Base-by-base conservation (phyloP, 2,888 invertebrate species). In the Amblyteles armatorius region DNA sequence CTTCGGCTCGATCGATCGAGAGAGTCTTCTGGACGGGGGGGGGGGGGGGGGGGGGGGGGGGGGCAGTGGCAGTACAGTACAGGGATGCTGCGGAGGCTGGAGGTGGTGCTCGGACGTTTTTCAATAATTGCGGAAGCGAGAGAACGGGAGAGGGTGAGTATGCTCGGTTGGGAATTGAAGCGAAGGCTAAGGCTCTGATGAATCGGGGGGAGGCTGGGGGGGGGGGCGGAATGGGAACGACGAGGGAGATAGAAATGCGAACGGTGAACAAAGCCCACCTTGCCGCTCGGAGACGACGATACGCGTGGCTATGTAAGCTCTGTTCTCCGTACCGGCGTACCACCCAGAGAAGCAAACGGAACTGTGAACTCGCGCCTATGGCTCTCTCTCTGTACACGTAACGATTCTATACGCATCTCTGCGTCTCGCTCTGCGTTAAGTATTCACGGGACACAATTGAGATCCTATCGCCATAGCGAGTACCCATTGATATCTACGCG, bases 1-100 rank as follows among this genome's bases (percentile, higher is more conserved):
- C 50, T 60, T 48, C 29, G 50, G 79, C 77, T 84, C 77, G 73
- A 81, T 84, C 84, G 84, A 84, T 81, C 81, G 73, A 63, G 73
- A 40, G 69, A 26, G 71, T 52, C 26, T 44, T 65, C 73, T 69
- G 80, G 52, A 55, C 73, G 77, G 79, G 26, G 36, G 68, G 57
- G 29, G 29, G 36, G 60, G 79, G 26, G 36, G 68, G 57, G 29
- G 29, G 36, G 60, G 77, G 79, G 26, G 36, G 68, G 57, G 29
- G 29, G 36, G 60, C n/a, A n/a, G n/a, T n/a, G n/a, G n/a, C n/a
- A n/a, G n/a, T n/a, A n/a, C 60, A 22, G 65, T 13, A 44, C 44
- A 67, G 33, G 33, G 65, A 3, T 11, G 44, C 68, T 74, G 36
- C 36, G 50, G 55, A 52, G 40, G 72, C 52, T 52, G 71, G 19